Percentiles rank a stretch among this genome's conserved stretches.
Evolutionary conservation across 2,888 invertebrate genomes (phyloP).

Genomic region (Cheilosia urbana): DNA sequence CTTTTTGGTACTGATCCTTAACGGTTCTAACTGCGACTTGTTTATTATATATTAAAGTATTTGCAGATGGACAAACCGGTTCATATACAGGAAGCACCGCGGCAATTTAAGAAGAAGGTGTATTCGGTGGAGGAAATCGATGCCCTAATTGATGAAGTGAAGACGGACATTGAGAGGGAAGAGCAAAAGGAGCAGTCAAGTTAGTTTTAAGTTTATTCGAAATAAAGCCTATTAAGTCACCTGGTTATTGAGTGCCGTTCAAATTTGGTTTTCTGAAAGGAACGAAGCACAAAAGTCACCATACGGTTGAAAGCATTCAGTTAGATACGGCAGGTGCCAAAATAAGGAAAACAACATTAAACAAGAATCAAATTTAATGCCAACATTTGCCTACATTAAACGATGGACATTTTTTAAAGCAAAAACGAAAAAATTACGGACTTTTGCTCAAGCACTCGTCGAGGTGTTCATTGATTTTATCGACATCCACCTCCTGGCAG

Average conservation of each 20-base stretch:
- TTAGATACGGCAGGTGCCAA: too few relatives aligned
- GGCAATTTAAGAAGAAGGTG: constrained; percentile 37
- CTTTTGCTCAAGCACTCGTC: constrained; percentile 78
- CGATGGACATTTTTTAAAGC: background rate
- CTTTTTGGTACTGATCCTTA: constrained; percentile 85
- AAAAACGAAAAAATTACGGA: background rate
- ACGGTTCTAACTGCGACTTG: background rate
- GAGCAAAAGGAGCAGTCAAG: constrained; percentile 25
- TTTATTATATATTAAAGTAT: background rate
- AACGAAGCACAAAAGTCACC: too few relatives aligned
- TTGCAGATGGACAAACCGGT: constrained; percentile 52
- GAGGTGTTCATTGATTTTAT: constrained; percentile 80
- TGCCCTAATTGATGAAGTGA: constrained; percentile 46
- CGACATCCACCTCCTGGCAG: constrained; percentile 79
- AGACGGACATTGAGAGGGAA: constrained; percentile 48
- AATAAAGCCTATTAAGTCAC: too few relatives aligned
- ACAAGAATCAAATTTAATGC: too few relatives aligned
- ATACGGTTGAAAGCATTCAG: too few relatives aligned
- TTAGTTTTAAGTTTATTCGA: background rate
- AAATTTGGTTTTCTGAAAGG: too few relatives aligned
- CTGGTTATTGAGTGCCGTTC: too few relatives aligned
- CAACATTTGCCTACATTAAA: too few relatives aligned
- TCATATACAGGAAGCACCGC: constrained; percentile 11
- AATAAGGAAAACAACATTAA: too few relatives aligned
- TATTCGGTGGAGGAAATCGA: constrained; percentile 64